Conservation (phyloP, 2,113 vertebrate species). For the Anguilla japonica region DNA sequence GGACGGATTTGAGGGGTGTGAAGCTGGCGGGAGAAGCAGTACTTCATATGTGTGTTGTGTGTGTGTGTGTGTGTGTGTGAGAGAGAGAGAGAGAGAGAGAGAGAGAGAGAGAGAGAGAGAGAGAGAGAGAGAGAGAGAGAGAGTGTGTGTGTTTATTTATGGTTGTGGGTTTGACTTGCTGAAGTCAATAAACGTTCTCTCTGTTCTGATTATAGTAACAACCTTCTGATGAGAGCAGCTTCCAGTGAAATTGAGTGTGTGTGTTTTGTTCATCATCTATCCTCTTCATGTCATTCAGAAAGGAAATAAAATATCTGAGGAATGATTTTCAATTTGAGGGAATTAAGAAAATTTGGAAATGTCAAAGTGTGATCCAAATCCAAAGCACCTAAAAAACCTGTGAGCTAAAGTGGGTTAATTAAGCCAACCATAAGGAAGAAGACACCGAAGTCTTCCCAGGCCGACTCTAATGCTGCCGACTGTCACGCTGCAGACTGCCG, state of each 20-base stretch:
- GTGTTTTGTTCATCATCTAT: background rate
- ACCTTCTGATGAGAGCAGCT: constrained; percentile 23
- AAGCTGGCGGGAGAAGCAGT: constrained; percentile 39
- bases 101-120: too few species aligned
- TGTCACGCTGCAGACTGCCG: too few species aligned
- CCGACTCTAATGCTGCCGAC: too few species aligned
- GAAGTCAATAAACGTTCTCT: background rate
- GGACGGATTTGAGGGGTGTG: constrained; percentile 44
- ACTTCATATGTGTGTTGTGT: background rate
- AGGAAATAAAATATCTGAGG: background rate
- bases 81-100: too few species aligned
- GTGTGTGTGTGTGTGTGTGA: background rate
- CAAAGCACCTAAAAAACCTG: too few species aligned
- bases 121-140: background rate
- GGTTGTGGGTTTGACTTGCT: constrained; percentile 42
- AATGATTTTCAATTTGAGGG: too few species aligned
- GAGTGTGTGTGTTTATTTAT: constrained; percentile 42
- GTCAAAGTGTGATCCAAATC: too few species aligned
- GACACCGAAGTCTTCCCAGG: too few species aligned
- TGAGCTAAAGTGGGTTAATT: too few species aligned
- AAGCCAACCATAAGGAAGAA: too few species aligned
- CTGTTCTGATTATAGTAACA: constrained; percentile 45
- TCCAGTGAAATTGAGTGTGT: background rate
- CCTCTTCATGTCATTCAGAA: background rate
- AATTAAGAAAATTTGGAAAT: too few species aligned